Evolutionary conservation across 2,797 vertebrate species (phyloP), one percentile per base, ranked within the genome.

Genomic region (Scarus forsteni): DNA sequence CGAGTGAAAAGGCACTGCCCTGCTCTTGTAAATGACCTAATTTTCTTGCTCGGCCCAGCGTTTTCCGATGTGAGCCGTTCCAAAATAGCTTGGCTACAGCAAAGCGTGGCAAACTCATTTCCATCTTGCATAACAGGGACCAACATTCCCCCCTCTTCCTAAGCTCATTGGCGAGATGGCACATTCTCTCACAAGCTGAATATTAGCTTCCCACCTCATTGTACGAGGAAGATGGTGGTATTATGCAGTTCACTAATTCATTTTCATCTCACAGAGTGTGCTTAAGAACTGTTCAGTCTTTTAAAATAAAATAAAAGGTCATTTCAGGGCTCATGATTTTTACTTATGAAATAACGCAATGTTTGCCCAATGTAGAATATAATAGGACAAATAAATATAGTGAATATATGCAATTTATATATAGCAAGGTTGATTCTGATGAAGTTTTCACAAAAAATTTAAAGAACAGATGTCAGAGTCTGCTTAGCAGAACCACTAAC

Each of bases 121-220:
- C 92, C 93, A 93, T 94, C 92, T 93, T 92, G 90, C 92, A 89
- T 92, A 92, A 94, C 92, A 91, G 85, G 83, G 76, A 88, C 85
- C 83, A 86, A 88, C 87, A 86, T 73, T 19, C 59, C 79, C 72
- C 61, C 65, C 65, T 58, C 63, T 60, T 58, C 27, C 75, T 59
- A 51, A 78, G 71, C 86, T 85, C 79, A 66, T 60, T 71, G 84
- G 81, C 70, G 44, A 83, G 77, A 85, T 80, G 86, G 74, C 76
- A 83, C 84, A 86, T 79, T 69, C 74, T 81, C 80, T 78, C 75
- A 67, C 81, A 71, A 51, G 61, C 84, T 83, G 75, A 77, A 80
- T 86, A 75, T 87, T 60, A 52, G 61, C 83, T 77, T 69, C 83
- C 75, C 77, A 79, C 75, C 77, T 75, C 81, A 57, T 68, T 67